Evolutionary conservation across 2,888 invertebrate species (phyloP).

Genomic region (Nemotelus pantherinus): DNA sequence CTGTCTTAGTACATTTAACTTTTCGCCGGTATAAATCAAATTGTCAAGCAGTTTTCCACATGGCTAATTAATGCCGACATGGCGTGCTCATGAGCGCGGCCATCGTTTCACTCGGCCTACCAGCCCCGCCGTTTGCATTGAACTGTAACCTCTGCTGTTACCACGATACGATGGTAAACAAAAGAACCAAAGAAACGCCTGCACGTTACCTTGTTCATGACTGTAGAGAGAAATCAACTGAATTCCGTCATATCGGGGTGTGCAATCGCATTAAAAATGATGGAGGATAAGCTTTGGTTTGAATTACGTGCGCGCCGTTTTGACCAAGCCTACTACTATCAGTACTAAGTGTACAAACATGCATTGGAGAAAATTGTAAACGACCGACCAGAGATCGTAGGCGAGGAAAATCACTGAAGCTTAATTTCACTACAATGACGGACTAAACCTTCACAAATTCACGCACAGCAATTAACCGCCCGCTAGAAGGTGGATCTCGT

Average conservation of each 20-base stretch:
- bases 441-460: constrained; percentile 55
- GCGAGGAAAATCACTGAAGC: constrained; percentile 42
- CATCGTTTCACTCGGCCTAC: constrained; percentile 32
- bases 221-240: neutral
- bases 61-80: constrained; percentile 43
- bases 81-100: constrained; percentile 37
- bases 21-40: constrained; percentile 39
- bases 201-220: constrained; percentile 19
- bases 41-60: constrained; percentile 40
- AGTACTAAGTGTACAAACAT: neutral
- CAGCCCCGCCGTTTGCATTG: neutral
- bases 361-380: neutral
- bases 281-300: constrained; percentile 3
- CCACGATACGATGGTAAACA: constrained; percentile 11
- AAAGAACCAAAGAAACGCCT: constrained; percentile 35
- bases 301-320: neutral
- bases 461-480: constrained; percentile 47
- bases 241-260: constrained; percentile 16
- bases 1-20: constrained; percentile 7
- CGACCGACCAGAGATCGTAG: too few species aligned
- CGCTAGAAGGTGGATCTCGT: constrained; percentile 10
- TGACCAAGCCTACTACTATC: constrained; percentile 10
- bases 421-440: constrained; percentile 52
- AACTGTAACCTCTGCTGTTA: neutral
- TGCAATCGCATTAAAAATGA: constrained; percentile 34